Base-by-base conservation (phyloP, 2,113 vertebrate species). In the Rhinoderma darwinii region DNA sequence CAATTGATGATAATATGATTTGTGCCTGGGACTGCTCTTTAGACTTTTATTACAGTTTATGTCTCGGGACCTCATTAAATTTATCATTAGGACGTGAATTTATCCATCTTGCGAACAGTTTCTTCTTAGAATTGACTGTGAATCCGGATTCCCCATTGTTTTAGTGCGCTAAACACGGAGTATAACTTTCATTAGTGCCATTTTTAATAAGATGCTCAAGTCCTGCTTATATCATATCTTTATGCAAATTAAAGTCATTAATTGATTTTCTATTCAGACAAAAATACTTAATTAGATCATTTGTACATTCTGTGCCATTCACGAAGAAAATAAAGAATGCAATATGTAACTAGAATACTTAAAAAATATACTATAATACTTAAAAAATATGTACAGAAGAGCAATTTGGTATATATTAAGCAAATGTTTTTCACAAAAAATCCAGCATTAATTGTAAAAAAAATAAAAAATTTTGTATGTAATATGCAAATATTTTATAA, bases 211-310 rank as follows among this genome's bases (percentile, higher is more conserved):
- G 68, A 41, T 41, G 4, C 37, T 37, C 68, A 2, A 72, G 35
- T 11, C 32, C 66, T 3, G 32, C 66, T 37, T 37, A 70, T 18
- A 70, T 70, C 35, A 72, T 22, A 25, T 72, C 10, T 0, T 25
- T 41, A 41, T 72, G 35, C 20, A 72, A 41, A 72, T 72, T 72
- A 41, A 72, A 72, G 37, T 37, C 35, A 72, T 72, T 72, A 72
- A 72, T 72, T 72, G 68, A 72, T 72, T 72, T 72, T 35, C 22
- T 72, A 72, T 41, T 72, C 68, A 72, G 37, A 70, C 12, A 68
- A 41, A 72, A 72, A 72, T 72, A 72, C 35, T 37, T 10, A 72
- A 37, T 41, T 8, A 22, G 15, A 70, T 70, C 37, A 25, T 72
- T 37, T 72, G 68, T 9, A 39, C 68, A 22, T 72, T 72, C 12